Evolutionary conservation across 2,113 vertebrate species (phyloP), one percentile per base, ranked within the genome.

Genomic region (Laticauda colubrina): DNA sequence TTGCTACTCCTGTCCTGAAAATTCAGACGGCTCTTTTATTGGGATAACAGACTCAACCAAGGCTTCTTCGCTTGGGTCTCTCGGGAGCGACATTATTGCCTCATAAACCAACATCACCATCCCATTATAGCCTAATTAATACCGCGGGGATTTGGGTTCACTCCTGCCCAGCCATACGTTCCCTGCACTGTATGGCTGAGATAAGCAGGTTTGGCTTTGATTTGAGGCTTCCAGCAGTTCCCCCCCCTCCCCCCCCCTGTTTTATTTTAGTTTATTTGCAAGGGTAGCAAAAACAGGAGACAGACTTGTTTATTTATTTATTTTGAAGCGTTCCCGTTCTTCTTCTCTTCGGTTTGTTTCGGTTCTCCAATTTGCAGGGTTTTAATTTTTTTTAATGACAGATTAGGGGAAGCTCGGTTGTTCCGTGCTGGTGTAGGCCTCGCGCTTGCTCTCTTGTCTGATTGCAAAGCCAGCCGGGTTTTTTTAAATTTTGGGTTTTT

Each of bases 381-480:
- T 51, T 51, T 51, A 51, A 51, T 51, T 51, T 53, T 53, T 69
- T 75, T 85, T 94, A 54, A 94, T 85, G 95, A 93, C 90, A 91
- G 94, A 95, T 95, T 88, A 95, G 91, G 90, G 18, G 75, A 51
- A 90, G 90, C 61, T 94, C 45, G 12, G 89, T 91, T 90, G 93
- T 18, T 92, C 94, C 94, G 89, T 95, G 95, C 90, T 9, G n/a
- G 53, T 48, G 2, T 0, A 0, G 0, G 64, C 1, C 88, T 93
- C 0, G 54, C 4, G 69, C 3, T 93, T 93, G 57, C n/a, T 34
- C 48, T 54, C 43, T 29, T 29, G 21, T 87, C 89, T 92, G 48
- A 95, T 95, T 94, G 91, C 0, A 0, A 61, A 96, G 94, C 59
- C 94, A 96, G 96, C 95, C 55, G 91, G 96, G 94, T 7, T 24